A percentile compares a stretch with the other conserved stretches of the same genome.
phyloP scores from a whole-genome alignment of 1,140 invertebrate genomes.

The Bombus fervidus region DNA sequence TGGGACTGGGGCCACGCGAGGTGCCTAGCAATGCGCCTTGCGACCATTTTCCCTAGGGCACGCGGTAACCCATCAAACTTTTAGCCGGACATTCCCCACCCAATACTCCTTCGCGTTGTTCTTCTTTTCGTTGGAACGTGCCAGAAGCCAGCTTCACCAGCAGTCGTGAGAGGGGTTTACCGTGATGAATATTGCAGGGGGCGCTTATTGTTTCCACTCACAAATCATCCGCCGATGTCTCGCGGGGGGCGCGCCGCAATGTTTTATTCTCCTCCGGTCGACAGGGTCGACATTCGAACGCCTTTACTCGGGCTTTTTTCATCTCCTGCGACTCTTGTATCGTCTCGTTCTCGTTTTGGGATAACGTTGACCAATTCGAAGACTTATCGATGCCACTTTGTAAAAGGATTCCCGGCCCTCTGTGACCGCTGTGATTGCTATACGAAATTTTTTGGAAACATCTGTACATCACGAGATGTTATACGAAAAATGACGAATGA shows the following conservation, averaged over 20 bases:
- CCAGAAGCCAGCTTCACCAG: constrained; percentile 55
- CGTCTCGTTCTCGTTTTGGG: not conserved
- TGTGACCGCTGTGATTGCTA: not conserved
- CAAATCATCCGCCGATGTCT: constrained; percentile 81
- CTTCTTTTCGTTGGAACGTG: constrained; percentile 69
- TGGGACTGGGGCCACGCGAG: constrained; percentile 68
- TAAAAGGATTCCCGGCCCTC: constrained; percentile 39
- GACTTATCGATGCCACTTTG: constrained; percentile 60
- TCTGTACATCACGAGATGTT: not conserved
- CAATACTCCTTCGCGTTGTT: constrained; percentile 52
- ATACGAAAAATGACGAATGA: not conserved
- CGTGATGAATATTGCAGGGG: constrained; percentile 81
- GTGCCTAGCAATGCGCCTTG: constrained; percentile 79
- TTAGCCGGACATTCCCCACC: constrained; percentile 74
- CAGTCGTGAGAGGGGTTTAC: constrained; percentile 56
- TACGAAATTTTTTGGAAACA: constrained; percentile 19
- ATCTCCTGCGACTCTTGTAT: not conserved
- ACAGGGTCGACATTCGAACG: constrained; percentile 63
- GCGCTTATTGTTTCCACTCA: constrained; percentile 82
- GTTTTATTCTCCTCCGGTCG: constrained; percentile 77
- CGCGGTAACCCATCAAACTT: constrained; percentile 82
- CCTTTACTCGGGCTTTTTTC: not conserved
- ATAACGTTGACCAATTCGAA: constrained; percentile 46
- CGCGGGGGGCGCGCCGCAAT: constrained; percentile 75
- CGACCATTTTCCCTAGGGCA: constrained; percentile 75